Percentiles rank a stretch among this genome's conserved stretches.
Conservation (phyloP, 1,140 invertebrate species). For the Streblospio benedicti region DNA sequence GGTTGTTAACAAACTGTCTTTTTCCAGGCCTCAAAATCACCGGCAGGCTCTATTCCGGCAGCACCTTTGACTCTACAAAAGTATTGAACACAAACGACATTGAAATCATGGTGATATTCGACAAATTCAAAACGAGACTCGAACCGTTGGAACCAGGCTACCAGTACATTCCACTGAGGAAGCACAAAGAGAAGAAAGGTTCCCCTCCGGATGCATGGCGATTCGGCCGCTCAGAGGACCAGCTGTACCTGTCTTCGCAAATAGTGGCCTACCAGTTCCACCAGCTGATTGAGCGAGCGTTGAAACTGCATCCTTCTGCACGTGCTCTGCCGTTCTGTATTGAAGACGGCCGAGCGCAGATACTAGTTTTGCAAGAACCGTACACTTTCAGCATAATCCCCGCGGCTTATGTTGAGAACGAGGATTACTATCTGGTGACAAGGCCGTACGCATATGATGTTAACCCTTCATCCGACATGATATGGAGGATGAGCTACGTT, state of each 20-base stretch:
- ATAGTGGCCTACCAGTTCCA: constrained; percentile 1
- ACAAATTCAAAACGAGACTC: background rate
- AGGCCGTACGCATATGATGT: constrained; percentile 11
- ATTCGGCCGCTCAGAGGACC: constrained; percentile 9
- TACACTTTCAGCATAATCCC: background rate
- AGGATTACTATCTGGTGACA: background rate
- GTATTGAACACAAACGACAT: constrained; percentile 1
- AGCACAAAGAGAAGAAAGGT: background rate
- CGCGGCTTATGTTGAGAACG: background rate
- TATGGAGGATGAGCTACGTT: constrained; percentile 1
- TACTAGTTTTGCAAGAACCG: background rate
- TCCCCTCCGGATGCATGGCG: background rate
- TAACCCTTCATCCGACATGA: constrained; percentile 3
- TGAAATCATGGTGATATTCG: constrained; percentile 5
- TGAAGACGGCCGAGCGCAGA: background rate
- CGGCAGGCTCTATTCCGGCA: background rate
- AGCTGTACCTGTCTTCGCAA: background rate
- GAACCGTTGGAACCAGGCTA: background rate
- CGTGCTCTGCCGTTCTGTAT: background rate
- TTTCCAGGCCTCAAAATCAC: background rate
- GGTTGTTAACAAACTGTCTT: too few relatives aligned
- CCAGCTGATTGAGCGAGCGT: background rate
- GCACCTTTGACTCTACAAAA: constrained; percentile 6
- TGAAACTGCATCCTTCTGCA: background rate
- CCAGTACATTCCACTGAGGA: constrained; percentile 2